Evolutionary conservation across 2,113 vertebrate genomes (phyloP).

Genomic region (Halichoeres trimaculatus): DNA sequence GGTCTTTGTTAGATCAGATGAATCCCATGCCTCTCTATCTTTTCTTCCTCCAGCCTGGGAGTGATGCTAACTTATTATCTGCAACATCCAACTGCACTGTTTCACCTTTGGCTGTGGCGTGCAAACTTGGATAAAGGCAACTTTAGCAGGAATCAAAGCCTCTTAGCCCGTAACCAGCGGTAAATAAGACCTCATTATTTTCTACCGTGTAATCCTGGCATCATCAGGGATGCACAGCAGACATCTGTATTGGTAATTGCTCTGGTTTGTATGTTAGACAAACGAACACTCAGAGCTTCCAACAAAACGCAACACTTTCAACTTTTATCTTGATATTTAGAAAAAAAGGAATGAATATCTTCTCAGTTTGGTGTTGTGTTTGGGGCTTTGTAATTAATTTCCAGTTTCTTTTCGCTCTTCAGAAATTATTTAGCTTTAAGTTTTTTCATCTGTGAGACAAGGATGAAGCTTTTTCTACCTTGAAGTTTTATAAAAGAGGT

Average conservation of each 20-base stretch:
- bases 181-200: slow-evolving; percentile 77
- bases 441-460: slow-evolving; percentile 23
- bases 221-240: slow-evolving; percentile 57
- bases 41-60: slow-evolving; percentile 33
- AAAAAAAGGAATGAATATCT: background rate
- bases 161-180: slow-evolving; percentile 44
- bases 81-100: slow-evolving; percentile 45
- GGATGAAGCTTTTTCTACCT: background rate
- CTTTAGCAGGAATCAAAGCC: slow-evolving; percentile 62
- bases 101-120: slow-evolving; percentile 55
- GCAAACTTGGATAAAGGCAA: slow-evolving; percentile 43
- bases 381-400: slow-evolving; percentile 10
- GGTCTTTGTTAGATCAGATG: slow-evolving; percentile 48
- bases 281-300: slow-evolving; percentile 35
- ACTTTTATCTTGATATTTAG: slow-evolving; percentile 21
- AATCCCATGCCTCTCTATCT: slow-evolving; percentile 31
- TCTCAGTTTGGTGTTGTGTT: slow-evolving; percentile 9
- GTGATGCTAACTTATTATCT: slow-evolving; percentile 44
- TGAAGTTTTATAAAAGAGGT: slow-evolving; percentile 12
- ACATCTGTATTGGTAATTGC: slow-evolving; percentile 63
- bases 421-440: background rate
- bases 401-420: slow-evolving; percentile 8
- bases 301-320: slow-evolving; percentile 12
- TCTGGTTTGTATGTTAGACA: slow-evolving; percentile 35
- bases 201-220: slow-evolving; percentile 56